Base-by-base conservation (phyloP, 1,140 invertebrate species). In the Drosophila bocki region DNA sequence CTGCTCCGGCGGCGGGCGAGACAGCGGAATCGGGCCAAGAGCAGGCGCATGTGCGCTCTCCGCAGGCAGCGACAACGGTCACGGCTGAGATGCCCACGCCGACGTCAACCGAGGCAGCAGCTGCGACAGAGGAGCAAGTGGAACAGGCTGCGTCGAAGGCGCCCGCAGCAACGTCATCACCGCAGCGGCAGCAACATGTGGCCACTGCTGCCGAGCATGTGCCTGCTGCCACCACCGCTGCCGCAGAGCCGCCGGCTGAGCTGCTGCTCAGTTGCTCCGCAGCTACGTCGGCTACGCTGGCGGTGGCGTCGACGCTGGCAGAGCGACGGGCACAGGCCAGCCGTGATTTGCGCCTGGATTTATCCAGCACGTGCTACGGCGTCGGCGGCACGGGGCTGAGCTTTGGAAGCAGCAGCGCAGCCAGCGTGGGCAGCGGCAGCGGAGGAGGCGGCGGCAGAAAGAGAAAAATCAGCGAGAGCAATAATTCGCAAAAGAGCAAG, bases 381-480 rank as follows among this genome's bases (percentile, higher is more conserved):
- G 78, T 82, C 22, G 84, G 84, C 19, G 84, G 84, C 67, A 87
- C 84, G 65, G 84, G 84, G 12, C 50, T 87, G 12, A 87, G 84
- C 56, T 87, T 87, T 47, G 69, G 64, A 17, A 59, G 72, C 3
- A 67, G 78, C 71, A 78, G 74, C 59, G 63, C 64, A 7, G 58
- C 63, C 47, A 78, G 63, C 69, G 44, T 68, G 45, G 86, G 12
- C 91, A 94, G 69, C 41, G 78, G 76, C 29, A 56, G 67, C 12
- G 68, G 68, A n/a, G 74, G 64, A 78, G 91, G 44, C 72, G 91
- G 44, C 72, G 91, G 51, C 93, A 94, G 57, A 92, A 94, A 78
- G 45, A 81, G 67, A 91, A 94, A 86, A 93, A 94, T 77, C 92
- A 94, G 81, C 83, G 94, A 77, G 82, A 91, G 91, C 81, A 91